Base-by-base conservation (phyloP, 2,888 invertebrate genomes). In the Plagodis pulveraria region DNA sequence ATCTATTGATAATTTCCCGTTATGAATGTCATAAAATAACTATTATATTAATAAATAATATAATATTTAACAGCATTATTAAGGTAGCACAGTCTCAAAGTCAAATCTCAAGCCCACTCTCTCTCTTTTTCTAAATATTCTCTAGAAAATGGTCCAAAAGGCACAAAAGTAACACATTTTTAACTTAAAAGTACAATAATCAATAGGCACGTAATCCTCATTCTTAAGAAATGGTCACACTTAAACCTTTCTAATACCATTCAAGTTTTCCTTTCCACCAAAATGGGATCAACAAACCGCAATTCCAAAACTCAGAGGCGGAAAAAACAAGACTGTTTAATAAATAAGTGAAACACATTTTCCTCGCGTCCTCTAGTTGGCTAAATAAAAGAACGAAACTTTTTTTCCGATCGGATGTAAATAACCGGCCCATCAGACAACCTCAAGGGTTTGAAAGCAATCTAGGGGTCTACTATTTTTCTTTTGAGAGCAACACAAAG, bases 401-500 rank as follows among this genome's bases (percentile, higher is more conserved):
- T 74, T 74, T n/a, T 78, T 80, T 71, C 74, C 80, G 72, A 82
- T 81, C 73, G 78, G 76, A 83, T 83, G 84, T 84, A 86, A 87
- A 87, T 86, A 85, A 82, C 81, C 77, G 74, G 74, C 73, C 76
- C 76, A 80, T 83, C 79, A 81, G 83, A 81, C 81, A 78, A 80
- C 77, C 81, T 82, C 78, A 82, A 84, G 85, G 83, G 87, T 77
- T 86, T 84, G 77, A 85, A 87, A 83, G 83, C 85, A 84, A 86
- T 86, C 84, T 81, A 77, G 71, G 72, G 77, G 76, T 77, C 68
- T 79, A 78, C 81, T 81, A 81, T 85, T 84, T 86, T 78, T 77
- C 81, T 84, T 84, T 86, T 81, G 76, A 82, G 76, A 73, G 74
- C 76, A 76, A 84, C 78, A 84, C 86, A 89, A 87, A 83, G 86